Percentiles rank a stretch among this genome's conserved stretches.
phyloP scores from a whole-genome alignment of 2,888 invertebrate genomes.

The Automeris io region DNA sequence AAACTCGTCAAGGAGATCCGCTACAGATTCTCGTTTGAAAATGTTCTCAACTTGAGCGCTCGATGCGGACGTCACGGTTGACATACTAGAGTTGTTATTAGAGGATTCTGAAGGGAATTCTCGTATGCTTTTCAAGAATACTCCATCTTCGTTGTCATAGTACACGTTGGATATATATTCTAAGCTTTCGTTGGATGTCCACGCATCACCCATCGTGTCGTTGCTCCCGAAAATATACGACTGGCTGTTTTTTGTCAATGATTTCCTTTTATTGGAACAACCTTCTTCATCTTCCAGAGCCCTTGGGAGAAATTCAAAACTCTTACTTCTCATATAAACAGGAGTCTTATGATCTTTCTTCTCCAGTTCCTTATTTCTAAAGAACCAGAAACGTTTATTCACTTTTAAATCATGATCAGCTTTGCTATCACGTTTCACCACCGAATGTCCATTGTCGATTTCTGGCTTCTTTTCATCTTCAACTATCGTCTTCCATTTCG shows the following conservation, averaged over 20 bases:
- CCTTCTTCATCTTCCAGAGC: conserved; percentile 46
- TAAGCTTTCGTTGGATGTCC: conserved; percentile 57
- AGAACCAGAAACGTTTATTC: conserved; percentile 64
- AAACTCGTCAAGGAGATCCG: conserved; percentile 57
- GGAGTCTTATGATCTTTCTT: conserved; percentile 40
- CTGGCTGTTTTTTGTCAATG: conserved; percentile 32
- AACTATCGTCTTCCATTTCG: conserved; percentile 43
- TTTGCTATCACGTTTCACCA: conserved; percentile 23
- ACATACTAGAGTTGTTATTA: conserved; percentile 44
- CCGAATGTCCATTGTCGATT: conserved; percentile 9
- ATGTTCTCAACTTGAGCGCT: conserved; percentile 49
- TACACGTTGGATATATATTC: conserved; percentile 58
- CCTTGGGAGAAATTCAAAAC: conserved; percentile 64
- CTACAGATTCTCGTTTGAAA: conserved; percentile 52
- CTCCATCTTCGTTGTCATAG: conserved; percentile 50
- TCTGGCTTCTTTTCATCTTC: conserved; percentile 35
- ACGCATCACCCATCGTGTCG: conserved; percentile 52
- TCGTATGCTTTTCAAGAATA: conserved; percentile 55
- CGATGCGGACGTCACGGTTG: conserved; percentile 51
- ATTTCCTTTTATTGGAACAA: conserved; percentile 20
- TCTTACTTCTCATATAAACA: conserved; percentile 59
- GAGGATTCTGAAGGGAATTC: conserved; percentile 49
- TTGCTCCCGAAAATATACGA: conserved; percentile 52
- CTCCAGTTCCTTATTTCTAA: conserved; percentile 48
- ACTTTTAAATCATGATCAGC: conserved; percentile 45